phyloP scores from a whole-genome alignment of 2,113 vertebrate genomes.

The Hippopotamus amphibius region DNA sequence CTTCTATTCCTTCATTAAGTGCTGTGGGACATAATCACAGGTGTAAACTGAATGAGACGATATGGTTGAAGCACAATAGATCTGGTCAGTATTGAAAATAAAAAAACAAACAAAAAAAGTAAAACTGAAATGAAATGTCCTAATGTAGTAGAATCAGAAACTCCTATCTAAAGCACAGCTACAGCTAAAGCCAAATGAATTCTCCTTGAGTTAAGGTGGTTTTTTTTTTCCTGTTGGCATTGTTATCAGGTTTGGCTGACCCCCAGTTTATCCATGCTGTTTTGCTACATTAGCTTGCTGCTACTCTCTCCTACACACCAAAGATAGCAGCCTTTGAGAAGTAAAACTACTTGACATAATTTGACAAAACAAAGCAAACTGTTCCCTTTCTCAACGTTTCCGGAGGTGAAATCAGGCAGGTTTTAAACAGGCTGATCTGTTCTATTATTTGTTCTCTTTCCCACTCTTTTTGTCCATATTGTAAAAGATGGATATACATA shows the following conservation, averaged over 20 bases:
- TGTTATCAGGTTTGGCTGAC: conserved; percentile 60
- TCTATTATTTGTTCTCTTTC: not conserved
- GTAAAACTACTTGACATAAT: conserved; percentile 48
- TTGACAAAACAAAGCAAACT: conserved; percentile 68
- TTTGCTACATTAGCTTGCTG: conserved; percentile 50
- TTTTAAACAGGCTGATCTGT: not conserved
- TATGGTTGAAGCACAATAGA: not conserved
- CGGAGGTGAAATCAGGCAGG: not conserved
- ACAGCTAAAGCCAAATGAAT: not conserved
- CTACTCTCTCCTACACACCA: conserved; percentile 24
- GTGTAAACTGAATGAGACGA: not conserved
- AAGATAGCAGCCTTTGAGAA: conserved; percentile 34
- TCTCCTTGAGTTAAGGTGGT: conserved; percentile 45
- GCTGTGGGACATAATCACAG: no score
- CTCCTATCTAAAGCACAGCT: not conserved
- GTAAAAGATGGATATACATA: not conserved
- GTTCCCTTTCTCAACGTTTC: not conserved
- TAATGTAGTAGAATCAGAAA: not conserved
- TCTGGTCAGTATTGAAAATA: not conserved
- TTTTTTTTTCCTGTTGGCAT: conserved; percentile 40
- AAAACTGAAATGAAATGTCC: not conserved
- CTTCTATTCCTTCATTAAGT: not conserved
- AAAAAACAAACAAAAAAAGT: not conserved
- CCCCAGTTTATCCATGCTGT: conserved; percentile 42
- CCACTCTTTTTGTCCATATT: not conserved